These are phyloP conservation scores for Petromus typicus DNA, from an alignment of 2,113 vertebrate genomes.

Conservation along the genomic window DNA sequence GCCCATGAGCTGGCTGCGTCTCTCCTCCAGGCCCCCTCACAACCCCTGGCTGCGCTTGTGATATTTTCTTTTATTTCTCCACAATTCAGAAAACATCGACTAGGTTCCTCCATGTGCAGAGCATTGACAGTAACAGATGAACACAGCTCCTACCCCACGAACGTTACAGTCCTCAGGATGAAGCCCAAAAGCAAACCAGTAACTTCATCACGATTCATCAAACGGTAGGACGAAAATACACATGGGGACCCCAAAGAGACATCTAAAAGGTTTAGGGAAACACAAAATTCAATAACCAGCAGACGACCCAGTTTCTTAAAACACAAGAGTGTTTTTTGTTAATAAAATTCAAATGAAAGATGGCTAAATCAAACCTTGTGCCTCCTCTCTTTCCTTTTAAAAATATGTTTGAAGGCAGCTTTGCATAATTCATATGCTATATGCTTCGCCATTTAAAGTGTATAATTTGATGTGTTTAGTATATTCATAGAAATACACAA, in stretches of 20 bases:
- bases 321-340: background rate
- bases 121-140: background rate
- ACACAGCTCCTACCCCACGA: background rate
- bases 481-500: background rate
- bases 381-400: too few species aligned
- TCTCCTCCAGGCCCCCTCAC: background rate
- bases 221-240: background rate
- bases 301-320: background rate
- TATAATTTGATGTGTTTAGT: background rate
- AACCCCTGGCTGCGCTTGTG: background rate
- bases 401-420: background rate
- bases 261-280: background rate
- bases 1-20: background rate
- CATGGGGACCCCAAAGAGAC: background rate
- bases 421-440: background rate
- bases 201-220: background rate
- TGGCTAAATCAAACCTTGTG: background rate
- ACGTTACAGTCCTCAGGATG: background rate
- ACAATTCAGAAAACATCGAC: background rate
- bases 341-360: background rate
- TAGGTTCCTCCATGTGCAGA: background rate
- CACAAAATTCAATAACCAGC: background rate
- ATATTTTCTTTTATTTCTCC: background rate
- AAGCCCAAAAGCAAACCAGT: background rate
- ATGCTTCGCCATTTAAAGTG: background rate